Conservation (phyloP, 2,888 invertebrate genomes). For the Stratiomys singularior region DNA sequence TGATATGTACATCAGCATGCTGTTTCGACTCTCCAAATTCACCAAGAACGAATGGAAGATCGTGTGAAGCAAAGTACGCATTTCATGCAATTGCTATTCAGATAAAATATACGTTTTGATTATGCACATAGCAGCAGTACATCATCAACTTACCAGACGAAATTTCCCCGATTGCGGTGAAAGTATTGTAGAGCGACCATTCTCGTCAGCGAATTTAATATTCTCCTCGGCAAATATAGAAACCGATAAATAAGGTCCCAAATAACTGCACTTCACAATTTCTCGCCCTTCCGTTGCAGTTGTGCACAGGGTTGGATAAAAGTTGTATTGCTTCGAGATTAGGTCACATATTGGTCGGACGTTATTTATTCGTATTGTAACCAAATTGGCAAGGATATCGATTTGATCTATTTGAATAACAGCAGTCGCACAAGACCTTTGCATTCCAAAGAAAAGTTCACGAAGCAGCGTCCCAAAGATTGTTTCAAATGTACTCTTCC, state of each 20-base stretch:
- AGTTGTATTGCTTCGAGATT: constrained; percentile 75
- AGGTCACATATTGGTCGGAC: constrained; percentile 82
- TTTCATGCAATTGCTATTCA: constrained; percentile 81
- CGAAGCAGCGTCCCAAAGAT: constrained; percentile 63
- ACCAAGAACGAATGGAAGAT: constrained; percentile 86
- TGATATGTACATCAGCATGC: constrained; percentile 82
- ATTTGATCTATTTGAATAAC: constrained; percentile 72
- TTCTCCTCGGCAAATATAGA: constrained; percentile 95
- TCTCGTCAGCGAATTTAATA: constrained; percentile 85
- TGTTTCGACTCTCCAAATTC: constrained; percentile 82
- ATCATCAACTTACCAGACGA: constrained; percentile 59
- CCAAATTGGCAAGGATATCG: constrained; percentile 80
- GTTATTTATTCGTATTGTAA: constrained; percentile 79
- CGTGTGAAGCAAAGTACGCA: constrained; percentile 79
- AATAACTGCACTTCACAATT: constrained; percentile 82
- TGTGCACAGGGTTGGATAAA: constrained; percentile 77
- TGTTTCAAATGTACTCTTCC: constrained; percentile 61
- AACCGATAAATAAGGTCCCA: constrained; percentile 92
- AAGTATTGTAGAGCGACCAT: constrained; percentile 60
- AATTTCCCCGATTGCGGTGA: constrained; percentile 58
- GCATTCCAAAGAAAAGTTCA: constrained; percentile 64
- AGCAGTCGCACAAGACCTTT: constrained; percentile 54
- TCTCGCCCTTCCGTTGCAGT: constrained; percentile 83
- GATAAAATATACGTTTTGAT: constrained; percentile 60
- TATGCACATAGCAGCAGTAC: neutral